Conservation (phyloP, 2,888 invertebrate species). For the Gastrophysa polygoni region DNA sequence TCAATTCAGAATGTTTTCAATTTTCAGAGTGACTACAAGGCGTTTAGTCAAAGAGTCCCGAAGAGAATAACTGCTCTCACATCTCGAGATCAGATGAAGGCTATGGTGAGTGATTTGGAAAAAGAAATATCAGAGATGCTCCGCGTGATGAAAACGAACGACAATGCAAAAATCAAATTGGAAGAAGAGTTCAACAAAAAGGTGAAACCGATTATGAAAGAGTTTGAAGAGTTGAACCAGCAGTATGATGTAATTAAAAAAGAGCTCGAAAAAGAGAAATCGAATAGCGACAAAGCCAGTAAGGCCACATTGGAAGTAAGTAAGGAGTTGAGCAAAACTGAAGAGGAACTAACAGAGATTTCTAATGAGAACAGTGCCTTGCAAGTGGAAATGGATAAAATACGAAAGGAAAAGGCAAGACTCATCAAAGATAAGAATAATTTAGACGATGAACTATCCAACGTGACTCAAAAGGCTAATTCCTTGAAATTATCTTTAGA, state of each 20-base stretch:
- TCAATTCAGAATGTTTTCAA: constrained; percentile 19
- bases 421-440: constrained; percentile 61
- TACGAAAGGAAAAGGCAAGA: constrained; percentile 59
- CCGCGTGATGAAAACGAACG: constrained; percentile 67
- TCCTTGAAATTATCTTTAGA: constrained; percentile 69
- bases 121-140: constrained; percentile 80
- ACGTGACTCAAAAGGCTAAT: constrained; percentile 67
- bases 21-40: constrained; percentile 66
- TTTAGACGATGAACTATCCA: constrained; percentile 59
- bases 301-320: constrained; percentile 63
- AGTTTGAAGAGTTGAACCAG: constrained; percentile 62
- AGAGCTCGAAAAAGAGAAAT: constrained; percentile 63
- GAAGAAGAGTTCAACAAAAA: constrained; percentile 57
- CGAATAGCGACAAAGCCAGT: constrained; percentile 61
- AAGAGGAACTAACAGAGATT: constrained; percentile 60
- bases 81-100: constrained; percentile 76
- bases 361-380: constrained; percentile 67
- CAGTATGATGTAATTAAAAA: constrained; percentile 61
- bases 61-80: constrained; percentile 76
- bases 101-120: constrained; percentile 86
- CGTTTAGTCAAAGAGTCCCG: constrained; percentile 72
- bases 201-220: constrained; percentile 50
- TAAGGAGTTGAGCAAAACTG: constrained; percentile 57
- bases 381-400: constrained; percentile 60
- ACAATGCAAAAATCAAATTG: constrained; percentile 59